Percentiles rank a stretch among this genome's conserved stretches.
Conservation (phyloP, 1,140 invertebrate species). For the Eupristina koningsbergeri region DNA sequence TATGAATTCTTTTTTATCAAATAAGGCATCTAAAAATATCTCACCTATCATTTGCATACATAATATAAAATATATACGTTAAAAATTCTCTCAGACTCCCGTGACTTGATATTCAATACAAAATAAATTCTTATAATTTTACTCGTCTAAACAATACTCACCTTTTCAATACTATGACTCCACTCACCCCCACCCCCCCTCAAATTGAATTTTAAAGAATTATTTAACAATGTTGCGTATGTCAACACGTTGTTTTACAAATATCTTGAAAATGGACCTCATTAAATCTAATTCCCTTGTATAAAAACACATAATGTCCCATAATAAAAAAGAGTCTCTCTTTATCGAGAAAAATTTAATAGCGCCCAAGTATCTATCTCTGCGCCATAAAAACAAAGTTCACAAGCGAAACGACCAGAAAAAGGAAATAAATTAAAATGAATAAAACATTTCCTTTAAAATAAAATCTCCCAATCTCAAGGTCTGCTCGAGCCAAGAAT, state of each 20-base stretch:
- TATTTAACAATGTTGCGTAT: background rate
- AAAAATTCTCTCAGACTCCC: background rate
- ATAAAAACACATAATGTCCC: background rate
- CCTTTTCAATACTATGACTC: too few species aligned
- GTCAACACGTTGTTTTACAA: background rate
- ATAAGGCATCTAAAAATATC: background rate
- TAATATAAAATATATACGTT: background rate
- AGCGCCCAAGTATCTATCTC: background rate
- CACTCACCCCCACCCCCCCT: too few species aligned
- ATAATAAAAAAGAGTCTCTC: background rate
- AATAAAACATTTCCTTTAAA: conserved; percentile 18
- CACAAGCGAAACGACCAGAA: background rate
- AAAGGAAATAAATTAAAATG: conserved; percentile 27
- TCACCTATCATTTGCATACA: background rate
- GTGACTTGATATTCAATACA: too few species aligned
- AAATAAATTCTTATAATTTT: too few species aligned
- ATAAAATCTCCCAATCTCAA: conserved; percentile 14
- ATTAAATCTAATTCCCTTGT: conserved; percentile 3
- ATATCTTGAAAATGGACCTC: background rate
- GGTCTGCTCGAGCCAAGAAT: background rate
- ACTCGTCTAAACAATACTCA: too few species aligned
- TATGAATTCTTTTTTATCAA: conserved; percentile 3
- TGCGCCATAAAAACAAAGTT: conserved; percentile 4
- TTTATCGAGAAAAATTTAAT: conserved; percentile 27
- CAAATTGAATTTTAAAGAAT: background rate